Evolutionary conservation across 35 echinoderm and acorn worm species (phyloP).

Genomic region (Antedon bifida): DNA sequence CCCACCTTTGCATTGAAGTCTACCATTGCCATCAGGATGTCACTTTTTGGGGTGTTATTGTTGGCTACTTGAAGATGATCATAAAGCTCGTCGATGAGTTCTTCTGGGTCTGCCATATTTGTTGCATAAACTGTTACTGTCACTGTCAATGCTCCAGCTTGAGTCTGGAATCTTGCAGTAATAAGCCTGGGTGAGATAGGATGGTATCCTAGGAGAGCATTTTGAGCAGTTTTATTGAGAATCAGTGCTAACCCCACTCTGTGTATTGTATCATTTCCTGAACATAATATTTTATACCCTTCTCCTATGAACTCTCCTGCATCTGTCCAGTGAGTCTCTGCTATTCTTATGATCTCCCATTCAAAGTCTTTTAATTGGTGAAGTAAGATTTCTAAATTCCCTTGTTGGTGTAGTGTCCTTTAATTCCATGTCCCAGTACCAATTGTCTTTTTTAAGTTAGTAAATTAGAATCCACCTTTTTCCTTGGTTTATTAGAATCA

Average conservation of each 20-base stretch:
- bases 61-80: slow-evolving; percentile 29
- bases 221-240: slow-evolving; percentile 21
- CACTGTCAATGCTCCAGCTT: slow-evolving; percentile 23
- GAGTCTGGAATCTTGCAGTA: slow-evolving; percentile 21
- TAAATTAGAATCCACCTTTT: no score
- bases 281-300: slow-evolving; percentile 32
- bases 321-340: slow-evolving; percentile 30
- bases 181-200: slow-evolving; percentile 29
- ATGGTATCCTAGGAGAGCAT: slow-evolving; percentile 34
- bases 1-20: slow-evolving; percentile 26
- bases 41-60: slow-evolving; percentile 9
- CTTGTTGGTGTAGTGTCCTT: slow-evolving; percentile 8
- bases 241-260: slow-evolving; percentile 21
- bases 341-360: slow-evolving; percentile 27
- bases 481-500: no score
- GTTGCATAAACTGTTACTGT: slow-evolving; percentile 44
- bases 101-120: slow-evolving; percentile 10
- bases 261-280: slow-evolving; percentile 17
- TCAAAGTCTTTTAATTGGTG: slow-evolving; percentile 18
- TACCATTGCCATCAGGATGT: slow-evolving; percentile 19
- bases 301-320: slow-evolving; percentile 16
- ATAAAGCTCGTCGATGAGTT: slow-evolving; percentile 23
- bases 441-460: slow-evolving; percentile 1
- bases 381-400: background rate
- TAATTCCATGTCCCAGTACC: slow-evolving; percentile 33